phyloP scores from a whole-genome alignment of 2,797 vertebrate genomes.

The Coranthus polyacanthus region DNA sequence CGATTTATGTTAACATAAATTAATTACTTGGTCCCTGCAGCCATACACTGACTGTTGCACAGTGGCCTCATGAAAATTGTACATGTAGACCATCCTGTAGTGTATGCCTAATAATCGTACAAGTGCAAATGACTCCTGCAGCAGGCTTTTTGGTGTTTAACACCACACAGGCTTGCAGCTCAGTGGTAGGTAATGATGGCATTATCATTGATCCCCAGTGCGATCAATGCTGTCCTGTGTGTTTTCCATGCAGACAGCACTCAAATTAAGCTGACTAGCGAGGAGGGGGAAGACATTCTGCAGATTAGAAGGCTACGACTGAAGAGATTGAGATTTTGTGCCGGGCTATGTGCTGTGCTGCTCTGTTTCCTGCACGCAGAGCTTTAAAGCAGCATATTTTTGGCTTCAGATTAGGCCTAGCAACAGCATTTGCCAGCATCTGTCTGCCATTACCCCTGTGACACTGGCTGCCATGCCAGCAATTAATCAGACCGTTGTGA shows the following conservation, averaged over 20 bases:
- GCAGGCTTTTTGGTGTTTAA: constrained; percentile 43
- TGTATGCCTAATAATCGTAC: too few relatives aligned
- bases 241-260: constrained; percentile 44
- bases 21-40: too few relatives aligned
- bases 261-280: constrained; percentile 45
- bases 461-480: constrained; percentile 64
- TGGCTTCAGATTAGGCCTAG: constrained; percentile 68
- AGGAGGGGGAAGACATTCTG: constrained; percentile 36
- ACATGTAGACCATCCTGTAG: constrained; percentile 13
- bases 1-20: too few relatives aligned
- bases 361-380: constrained; percentile 29
- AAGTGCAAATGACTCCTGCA: constrained; percentile 29
- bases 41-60: neutral
- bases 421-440: constrained; percentile 71
- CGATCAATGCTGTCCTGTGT: constrained; percentile 59
- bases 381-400: constrained; percentile 63
- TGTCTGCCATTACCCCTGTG: constrained; percentile 70
- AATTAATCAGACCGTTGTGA: constrained; percentile 69
- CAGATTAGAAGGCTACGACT: constrained; percentile 62
- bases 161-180: constrained; percentile 46
- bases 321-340: constrained; percentile 55
- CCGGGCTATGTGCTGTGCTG: constrained; percentile 13
- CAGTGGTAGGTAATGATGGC: constrained; percentile 49
- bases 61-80: constrained; percentile 11
- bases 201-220: constrained; percentile 67